Percentiles rank a stretch among this genome's conserved stretches.
These are phyloP conservation scores for Forbesichthys agassizii DNA, from an alignment of 2,113 vertebrate genomes.

Conservation along the genomic window DNA sequence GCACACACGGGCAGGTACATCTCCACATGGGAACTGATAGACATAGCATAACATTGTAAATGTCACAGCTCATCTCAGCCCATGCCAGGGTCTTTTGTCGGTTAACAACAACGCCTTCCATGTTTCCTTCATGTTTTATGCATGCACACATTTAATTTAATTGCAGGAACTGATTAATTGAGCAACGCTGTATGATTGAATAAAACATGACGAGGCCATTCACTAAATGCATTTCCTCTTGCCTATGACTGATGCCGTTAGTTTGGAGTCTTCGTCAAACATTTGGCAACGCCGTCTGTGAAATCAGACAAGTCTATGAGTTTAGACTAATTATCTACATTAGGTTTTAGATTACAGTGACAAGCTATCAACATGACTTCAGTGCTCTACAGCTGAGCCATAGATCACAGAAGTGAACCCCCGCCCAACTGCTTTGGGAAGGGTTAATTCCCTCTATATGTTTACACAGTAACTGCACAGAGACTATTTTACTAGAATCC, in stretches of 20 bases:
- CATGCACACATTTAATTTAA: constrained; percentile 80
- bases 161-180: constrained; percentile 82
- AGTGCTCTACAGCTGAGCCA: constrained; percentile 57
- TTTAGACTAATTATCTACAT: constrained; percentile 78
- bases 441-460: constrained; percentile 25
- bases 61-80: constrained; percentile 18
- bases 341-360: constrained; percentile 64
- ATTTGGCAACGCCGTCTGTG: constrained; percentile 68
- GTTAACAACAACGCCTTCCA: constrained; percentile 53
- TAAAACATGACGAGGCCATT: constrained; percentile 79
- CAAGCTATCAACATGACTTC: constrained; percentile 56
- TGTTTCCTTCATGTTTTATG: constrained; percentile 76
- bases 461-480: constrained; percentile 25
- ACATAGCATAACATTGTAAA: constrained; percentile 18
- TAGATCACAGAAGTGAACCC: constrained; percentile 43
- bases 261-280: constrained; percentile 72
- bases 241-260: constrained; percentile 77
- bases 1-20: constrained; percentile 26
- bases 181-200: constrained; percentile 76
- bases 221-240: constrained; percentile 76
- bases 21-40: constrained; percentile 5
- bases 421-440: constrained; percentile 12
- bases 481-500: constrained; percentile 27
- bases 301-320: constrained; percentile 72
- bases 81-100: background rate